Conservation (phyloP, 2,113 vertebrate genomes). For the Phalacrocorax pelagicus region DNA sequence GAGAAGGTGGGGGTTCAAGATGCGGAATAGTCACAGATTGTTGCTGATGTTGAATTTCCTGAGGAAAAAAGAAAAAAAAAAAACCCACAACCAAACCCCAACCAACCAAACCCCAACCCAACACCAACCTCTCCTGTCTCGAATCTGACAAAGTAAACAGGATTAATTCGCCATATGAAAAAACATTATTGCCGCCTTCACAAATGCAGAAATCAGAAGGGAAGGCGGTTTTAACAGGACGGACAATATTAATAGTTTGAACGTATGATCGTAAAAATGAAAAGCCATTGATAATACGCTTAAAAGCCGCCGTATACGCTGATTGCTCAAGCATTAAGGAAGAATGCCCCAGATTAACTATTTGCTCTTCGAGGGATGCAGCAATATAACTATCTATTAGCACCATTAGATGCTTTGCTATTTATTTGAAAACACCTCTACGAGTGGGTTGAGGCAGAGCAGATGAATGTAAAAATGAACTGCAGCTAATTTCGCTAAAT, state of each 20-base stretch:
- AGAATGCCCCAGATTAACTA: constrained; percentile 59
- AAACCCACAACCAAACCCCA: background rate
- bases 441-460: constrained; percentile 37
- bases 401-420: constrained; percentile 41
- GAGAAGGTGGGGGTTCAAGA: background rate
- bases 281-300: constrained; percentile 24
- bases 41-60: constrained; percentile 49
- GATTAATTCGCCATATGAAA: constrained; percentile 60
- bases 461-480: constrained; percentile 19
- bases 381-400: constrained; percentile 42
- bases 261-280: constrained; percentile 41
- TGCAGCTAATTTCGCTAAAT: constrained; percentile 61
- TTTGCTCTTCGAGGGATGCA: constrained; percentile 45
- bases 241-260: constrained; percentile 7
- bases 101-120: background rate
- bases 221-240: constrained; percentile 30
- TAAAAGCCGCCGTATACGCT: constrained; percentile 31
- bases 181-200: constrained; percentile 11
- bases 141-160: constrained; percentile 57
- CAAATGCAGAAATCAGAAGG: constrained; percentile 25
- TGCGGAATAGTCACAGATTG: background rate
- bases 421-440: constrained; percentile 60
- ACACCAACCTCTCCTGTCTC: constrained; percentile 47
- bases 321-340: constrained; percentile 66
- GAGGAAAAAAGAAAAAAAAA: background rate